Percentiles rank a stretch among this genome's conserved stretches.
Evolutionary conservation across 2,888 invertebrate species (phyloP).

Genomic region (Drosophila meridionalis): DNA sequence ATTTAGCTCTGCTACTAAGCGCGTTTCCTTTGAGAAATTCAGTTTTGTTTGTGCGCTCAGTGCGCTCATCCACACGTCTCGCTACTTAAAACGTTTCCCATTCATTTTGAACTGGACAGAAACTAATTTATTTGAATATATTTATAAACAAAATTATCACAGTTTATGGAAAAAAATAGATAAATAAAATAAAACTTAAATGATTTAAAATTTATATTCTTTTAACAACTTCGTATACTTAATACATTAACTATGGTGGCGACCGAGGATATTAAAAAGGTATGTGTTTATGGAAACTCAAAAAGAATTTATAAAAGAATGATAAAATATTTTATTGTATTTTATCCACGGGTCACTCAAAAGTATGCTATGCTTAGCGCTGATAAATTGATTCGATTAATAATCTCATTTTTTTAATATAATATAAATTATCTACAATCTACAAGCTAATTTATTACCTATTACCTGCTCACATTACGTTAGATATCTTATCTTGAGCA

Average conservation of each 20-base stretch:
- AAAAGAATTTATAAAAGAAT: background rate
- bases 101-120: background rate
- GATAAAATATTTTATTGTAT: background rate
- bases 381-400: background rate
- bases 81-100: conserved; percentile 32
- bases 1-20: conserved; percentile 63
- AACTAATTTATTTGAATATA: background rate
- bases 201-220: conserved; percentile 5
- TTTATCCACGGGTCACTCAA: conserved; percentile 20
- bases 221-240: background rate
- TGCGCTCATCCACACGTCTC: conserved; percentile 59
- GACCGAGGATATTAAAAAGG: conserved; percentile 64
- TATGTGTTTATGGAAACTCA: conserved; percentile 12
- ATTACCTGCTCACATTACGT: background rate
- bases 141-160: background rate
- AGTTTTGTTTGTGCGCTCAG: conserved; percentile 76
- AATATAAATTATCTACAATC: conserved; percentile 12
- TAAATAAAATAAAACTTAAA: conserved; percentile 1
- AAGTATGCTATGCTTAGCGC: conserved; percentile 46
- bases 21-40: conserved; percentile 76
- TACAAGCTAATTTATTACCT: conserved; percentile 15
- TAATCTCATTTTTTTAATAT: background rate
- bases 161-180: background rate
- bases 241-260: conserved; percentile 48
- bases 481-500: conserved; percentile 39